Base-by-base conservation (phyloP, 1,140 invertebrate genomes). In the silkworm (Bombyx mori) region DNA sequence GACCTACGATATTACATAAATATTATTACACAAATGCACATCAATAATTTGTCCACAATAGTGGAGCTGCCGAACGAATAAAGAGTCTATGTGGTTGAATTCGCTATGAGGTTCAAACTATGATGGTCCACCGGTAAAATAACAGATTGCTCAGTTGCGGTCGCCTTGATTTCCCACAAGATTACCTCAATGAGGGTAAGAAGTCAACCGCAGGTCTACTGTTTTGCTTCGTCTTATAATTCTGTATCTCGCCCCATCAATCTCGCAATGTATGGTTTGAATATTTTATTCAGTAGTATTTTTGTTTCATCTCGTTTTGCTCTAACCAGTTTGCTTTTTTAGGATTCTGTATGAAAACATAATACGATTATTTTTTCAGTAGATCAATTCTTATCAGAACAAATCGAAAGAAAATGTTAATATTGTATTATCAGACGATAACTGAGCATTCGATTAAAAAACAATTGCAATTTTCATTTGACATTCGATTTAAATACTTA, bases 161-260 rank as follows among this genome's bases (percentile, higher is more conserved):
- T 62, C 63, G 66, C 59, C 72, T 71, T 81, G 75, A 83, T 83
- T 83, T 83, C 80, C 80, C 80, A 72, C 73, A 75, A 83, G 78
- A 81, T 79, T 81, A 72, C 77, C 71, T 68, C 73, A 68, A 74
- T 73, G 70, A 81, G 69, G 73, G 71, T 67, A 70, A 71, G 67
- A 70, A 75, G 69, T 79, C 73, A 79, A 75, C 68, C 68, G 66
- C 68, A 63, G 60, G 58, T 69, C 61, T 56, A 52, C 56, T 42
- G 63, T 69, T 69, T 69, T 68, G 60, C 66, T 61, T 66, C 53
- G 65, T 63, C 64, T 71, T 72, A 70, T 69, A 73, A 76, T 71
- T 76, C 71, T 70, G 62, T 71, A 63, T 65, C 66, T 69, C 62
- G 60, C 61, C 67, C 60, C 66, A 76, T 73, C 61, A 69, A 68